These are phyloP conservation scores for Acrocyrtus sp. DNA, from an alignment of 2,888 invertebrate species.

Conservation along the genomic window DNA sequence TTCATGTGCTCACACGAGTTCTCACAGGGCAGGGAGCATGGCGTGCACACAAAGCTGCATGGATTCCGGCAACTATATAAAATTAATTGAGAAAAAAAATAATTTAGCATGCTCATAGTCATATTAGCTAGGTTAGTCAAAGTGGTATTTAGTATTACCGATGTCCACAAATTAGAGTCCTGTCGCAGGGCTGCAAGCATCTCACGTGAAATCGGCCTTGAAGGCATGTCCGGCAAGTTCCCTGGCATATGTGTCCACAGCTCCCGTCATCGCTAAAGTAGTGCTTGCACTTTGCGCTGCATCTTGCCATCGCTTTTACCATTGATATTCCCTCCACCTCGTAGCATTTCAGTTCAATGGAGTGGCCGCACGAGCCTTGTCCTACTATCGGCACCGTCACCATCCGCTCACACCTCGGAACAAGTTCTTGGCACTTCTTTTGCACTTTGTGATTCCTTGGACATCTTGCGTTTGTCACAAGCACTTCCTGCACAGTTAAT, in stretches of 20 bases:
- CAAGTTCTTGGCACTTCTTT: background rate
- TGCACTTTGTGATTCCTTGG: background rate
- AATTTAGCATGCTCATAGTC: background rate
- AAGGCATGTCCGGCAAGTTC: slow-evolving; percentile 71
- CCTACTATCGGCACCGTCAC: background rate
- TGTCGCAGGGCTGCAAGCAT: slow-evolving; percentile 71
- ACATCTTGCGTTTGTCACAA: background rate
- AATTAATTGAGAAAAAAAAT: background rate
- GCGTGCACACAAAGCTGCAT: slow-evolving; percentile 19
- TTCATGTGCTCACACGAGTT: slow-evolving; percentile 54
- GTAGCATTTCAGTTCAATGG: slow-evolving; percentile 5
- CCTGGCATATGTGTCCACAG: slow-evolving; percentile 70
- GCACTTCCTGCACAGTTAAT: background rate
- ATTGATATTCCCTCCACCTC: slow-evolving; percentile 58
- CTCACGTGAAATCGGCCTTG: slow-evolving; percentile 73
- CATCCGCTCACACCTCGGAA: background rate
- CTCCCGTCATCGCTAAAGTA: slow-evolving; percentile 61
- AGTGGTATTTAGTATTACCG: slow-evolving; percentile 66
- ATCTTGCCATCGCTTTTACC: slow-evolving; percentile 60
- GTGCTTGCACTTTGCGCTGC: slow-evolving; percentile 17
- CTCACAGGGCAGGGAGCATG: slow-evolving; percentile 32
- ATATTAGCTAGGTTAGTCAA: background rate
- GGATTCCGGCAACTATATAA: slow-evolving; percentile 15
- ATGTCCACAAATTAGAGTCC: slow-evolving; percentile 74
- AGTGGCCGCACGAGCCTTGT: slow-evolving; percentile 34